These are phyloP conservation scores for Rhea pennata DNA, from an alignment of 2,113 vertebrate species.

Conservation along the genomic window DNA sequence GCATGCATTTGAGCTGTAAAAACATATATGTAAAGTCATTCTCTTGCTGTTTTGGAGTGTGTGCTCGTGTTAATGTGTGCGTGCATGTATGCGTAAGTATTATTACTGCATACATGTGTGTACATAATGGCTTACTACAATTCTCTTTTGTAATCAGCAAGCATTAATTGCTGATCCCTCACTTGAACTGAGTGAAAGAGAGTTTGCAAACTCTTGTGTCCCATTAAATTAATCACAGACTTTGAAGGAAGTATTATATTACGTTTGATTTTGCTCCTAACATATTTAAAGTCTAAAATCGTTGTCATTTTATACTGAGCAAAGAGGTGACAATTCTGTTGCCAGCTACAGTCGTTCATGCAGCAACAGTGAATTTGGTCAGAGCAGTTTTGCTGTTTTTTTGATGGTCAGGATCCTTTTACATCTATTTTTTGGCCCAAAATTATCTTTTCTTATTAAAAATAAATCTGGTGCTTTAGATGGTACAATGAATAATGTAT, in stretches of 20 bases:
- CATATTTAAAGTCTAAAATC: constrained; percentile 40
- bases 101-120: neutral
- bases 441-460: neutral
- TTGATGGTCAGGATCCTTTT: neutral
- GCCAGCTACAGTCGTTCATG: neutral
- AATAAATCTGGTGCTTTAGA: neutral
- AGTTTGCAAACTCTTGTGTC: neutral
- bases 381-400: neutral
- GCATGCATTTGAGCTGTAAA: neutral
- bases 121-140: neutral
- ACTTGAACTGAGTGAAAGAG: neutral
- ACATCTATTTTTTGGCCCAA: neutral
- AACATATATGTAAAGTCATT: neutral
- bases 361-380: neutral
- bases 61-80: neutral
- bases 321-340: neutral
- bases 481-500: neutral
- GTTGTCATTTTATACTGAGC: constrained; percentile 36
- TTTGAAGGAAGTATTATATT: constrained; percentile 17
- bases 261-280: constrained; percentile 42
- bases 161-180: neutral
- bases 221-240: neutral
- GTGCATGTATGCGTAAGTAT: neutral
- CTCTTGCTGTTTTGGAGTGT: neutral
- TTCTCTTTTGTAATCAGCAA: neutral